phyloP scores from a whole-genome alignment of 1,140 invertebrate genomes.

The Calycopis cecrops region DNA sequence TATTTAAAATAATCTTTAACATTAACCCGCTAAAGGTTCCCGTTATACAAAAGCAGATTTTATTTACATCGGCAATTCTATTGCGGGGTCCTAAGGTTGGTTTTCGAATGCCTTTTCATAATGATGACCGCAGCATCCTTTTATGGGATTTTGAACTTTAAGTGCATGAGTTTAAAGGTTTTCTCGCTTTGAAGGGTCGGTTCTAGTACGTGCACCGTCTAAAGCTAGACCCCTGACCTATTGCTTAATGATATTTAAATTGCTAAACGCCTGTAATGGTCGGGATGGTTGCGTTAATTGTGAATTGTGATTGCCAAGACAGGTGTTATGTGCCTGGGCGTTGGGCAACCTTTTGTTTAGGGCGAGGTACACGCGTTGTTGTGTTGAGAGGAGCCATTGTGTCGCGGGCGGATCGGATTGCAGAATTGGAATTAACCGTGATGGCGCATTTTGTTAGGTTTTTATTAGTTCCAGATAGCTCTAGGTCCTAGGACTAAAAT shows the following conservation, averaged over 20 bases:
- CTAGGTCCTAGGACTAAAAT: no score
- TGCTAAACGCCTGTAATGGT: slow-evolving; percentile 30
- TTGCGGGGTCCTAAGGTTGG: neutral
- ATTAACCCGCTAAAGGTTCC: slow-evolving; percentile 3
- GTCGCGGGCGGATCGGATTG: no score
- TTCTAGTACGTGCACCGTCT: slow-evolving; percentile 20
- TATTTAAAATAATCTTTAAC: slow-evolving; percentile 3
- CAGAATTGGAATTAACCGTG: no score
- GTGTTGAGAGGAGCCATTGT: no score
- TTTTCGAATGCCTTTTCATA: neutral
- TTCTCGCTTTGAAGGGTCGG: neutral
- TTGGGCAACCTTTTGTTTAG: no score
- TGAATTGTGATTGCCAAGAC: slow-evolving; percentile 22
- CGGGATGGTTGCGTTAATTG: slow-evolving; percentile 24
- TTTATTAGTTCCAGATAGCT: no score
- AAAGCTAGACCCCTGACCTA: slow-evolving; percentile 27
- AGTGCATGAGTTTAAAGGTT: slow-evolving; percentile 3
- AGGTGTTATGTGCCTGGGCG: slow-evolving; percentile 13
- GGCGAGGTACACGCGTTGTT: no score
- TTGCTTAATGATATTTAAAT: slow-evolving; percentile 30
- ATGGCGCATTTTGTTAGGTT: no score
- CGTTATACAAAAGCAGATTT: neutral
- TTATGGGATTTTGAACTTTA: slow-evolving; percentile 16
- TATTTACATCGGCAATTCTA: neutral
- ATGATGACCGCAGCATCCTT: slow-evolving; percentile 2